Evolutionary conservation across 2,113 vertebrate genomes (phyloP), one percentile per base, ranked within the genome.

Genomic region (Falcunculus frontatus): DNA sequence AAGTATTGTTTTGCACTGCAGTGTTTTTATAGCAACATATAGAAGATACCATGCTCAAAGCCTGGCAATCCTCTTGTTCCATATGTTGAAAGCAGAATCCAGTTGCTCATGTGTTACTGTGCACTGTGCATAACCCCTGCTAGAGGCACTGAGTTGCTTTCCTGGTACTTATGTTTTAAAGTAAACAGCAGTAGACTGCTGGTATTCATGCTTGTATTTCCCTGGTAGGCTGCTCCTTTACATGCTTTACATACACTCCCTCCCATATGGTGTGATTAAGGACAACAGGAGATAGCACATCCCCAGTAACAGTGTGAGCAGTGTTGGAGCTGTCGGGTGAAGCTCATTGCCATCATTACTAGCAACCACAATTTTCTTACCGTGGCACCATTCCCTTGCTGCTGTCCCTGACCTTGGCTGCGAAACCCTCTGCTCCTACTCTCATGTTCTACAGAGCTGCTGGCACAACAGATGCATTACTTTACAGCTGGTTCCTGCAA

Each of bases 351-450:
- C 10, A 6, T 73, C 56, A 33, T 35, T 69, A 70, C 20, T 16
- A 96, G 18, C 1, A 6, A 30, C 20, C 19, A 65, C 26, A 12
- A 4, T 73, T 47, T 70, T 57, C 33, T 32, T 56, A 21, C 6
- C 0, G 0, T 1, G 5, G 16, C 29, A n/a, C 44, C 8, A 13
- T 85, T 75, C 19, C 44, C 3, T 21, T 16, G 15, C n/a, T 5
- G 5, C 27, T 37, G 16, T 16, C 39, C 14, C 15, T 52, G 30
- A 75, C 53, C 32, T 87, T 65, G 32, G 32, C n/a, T 77, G 37
- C 55, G 42, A 57, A 52, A 30, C 8, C 27, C 27, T 68, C 18
- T 63, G 10, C 29, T 81, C 21, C 32, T 67, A 8, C 26, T 44
- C 22, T 75, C 27, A n/a, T 0, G 0, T 76, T 69, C 63, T 82